Conservation (phyloP, 2,888 invertebrate species). For the Tigriopus californicus region DNA sequence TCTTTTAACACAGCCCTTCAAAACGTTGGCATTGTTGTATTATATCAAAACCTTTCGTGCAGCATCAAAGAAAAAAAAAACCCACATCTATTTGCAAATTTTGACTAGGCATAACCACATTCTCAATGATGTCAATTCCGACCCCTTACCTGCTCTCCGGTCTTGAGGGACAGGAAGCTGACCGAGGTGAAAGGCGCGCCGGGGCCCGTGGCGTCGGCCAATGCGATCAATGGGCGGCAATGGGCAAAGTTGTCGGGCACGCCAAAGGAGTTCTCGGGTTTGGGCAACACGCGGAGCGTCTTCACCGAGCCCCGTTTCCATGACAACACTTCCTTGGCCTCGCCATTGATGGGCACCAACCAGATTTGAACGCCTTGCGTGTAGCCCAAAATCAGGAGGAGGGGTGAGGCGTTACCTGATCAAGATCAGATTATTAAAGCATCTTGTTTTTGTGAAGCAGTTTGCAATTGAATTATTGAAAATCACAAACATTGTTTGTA, state of each 20-base stretch:
- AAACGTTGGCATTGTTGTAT: too few species aligned
- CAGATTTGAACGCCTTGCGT: conserved; percentile 70
- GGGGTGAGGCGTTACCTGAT: conserved; percentile 41
- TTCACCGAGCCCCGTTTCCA: conserved; percentile 79
- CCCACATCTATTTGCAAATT: too few species aligned
- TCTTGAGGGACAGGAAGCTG: conserved; percentile 63
- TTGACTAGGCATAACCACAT: too few species aligned
- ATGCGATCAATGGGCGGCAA: conserved; percentile 69
- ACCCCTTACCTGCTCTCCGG: conserved; percentile 46
- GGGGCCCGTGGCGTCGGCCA: conserved; percentile 66
- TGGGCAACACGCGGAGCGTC: conserved; percentile 61
- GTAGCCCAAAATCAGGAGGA: conserved; percentile 73
- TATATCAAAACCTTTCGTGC: too few species aligned
- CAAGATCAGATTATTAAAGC: too few species aligned
- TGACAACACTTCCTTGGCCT: conserved; percentile 82
- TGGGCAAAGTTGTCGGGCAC: conserved; percentile 42
- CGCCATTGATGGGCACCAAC: conserved; percentile 69
- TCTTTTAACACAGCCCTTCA: too few species aligned
- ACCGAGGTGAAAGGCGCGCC: conserved; percentile 58
- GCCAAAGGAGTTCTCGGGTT: conserved; percentile 38
- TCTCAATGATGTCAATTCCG: too few species aligned
- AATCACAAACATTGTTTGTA: too few species aligned
- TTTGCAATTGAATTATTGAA: too few species aligned
- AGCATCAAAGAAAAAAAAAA: too few species aligned
- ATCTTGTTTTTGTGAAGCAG: conserved; percentile 39